Evolutionary conservation across 1,140 invertebrate genomes (phyloP).

Genomic region (Ditylenchus dipsaci): DNA sequence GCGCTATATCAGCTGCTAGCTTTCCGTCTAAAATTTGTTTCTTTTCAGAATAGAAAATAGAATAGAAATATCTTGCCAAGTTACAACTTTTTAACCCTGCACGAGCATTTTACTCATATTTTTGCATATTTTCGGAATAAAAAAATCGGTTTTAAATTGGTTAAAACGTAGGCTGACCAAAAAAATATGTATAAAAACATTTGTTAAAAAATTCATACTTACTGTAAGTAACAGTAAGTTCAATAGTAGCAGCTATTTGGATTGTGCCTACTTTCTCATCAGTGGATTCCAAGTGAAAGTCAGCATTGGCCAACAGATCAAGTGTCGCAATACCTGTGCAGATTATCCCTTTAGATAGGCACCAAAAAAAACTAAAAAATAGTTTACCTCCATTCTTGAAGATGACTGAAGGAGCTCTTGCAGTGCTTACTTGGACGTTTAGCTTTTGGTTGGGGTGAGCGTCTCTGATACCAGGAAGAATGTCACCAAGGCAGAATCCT

Average conservation of each 20-base stretch:
- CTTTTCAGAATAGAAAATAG: no score
- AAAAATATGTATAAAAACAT: not conserved
- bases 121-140: no score
- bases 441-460: conserved; percentile 49
- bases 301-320: conserved; percentile 44
- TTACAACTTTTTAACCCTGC: no score
- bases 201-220: no score
- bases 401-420: conserved; percentile 43
- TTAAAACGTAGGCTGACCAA: conserved; percentile 7
- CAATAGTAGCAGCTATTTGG: conserved; percentile 26
- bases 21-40: conserved; percentile 9
- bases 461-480: conserved; percentile 44
- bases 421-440: conserved; percentile 35
- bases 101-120: no score
- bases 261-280: conserved; percentile 40
- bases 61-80: not conserved
- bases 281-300: conserved; percentile 43
- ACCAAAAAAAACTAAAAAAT: not conserved
- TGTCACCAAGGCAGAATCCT: conserved; percentile 50
- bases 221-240: conserved; percentile 10
- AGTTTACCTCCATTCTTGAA: conserved; percentile 36
- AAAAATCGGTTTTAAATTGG: conserved; percentile 31
- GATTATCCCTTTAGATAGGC: not conserved
- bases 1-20: conserved; percentile 24
- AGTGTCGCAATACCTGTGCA: conserved; percentile 25